phyloP scores from a whole-genome alignment of 2,888 invertebrate species.

The Latrodectus hesperus region DNA sequence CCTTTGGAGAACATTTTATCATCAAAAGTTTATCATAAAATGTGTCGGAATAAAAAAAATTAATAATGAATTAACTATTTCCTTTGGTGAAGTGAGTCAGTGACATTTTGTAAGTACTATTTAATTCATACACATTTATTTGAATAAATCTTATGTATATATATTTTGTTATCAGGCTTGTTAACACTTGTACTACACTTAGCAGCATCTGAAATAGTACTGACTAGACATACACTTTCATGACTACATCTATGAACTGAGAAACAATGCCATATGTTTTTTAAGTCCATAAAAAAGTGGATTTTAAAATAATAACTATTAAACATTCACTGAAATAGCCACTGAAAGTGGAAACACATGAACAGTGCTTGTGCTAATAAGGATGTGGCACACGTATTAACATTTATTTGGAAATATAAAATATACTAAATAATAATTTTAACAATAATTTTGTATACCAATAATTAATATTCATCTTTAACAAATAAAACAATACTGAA shows the following conservation, averaged over 20 bases:
- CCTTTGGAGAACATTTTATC: not conserved
- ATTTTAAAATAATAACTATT: conserved; percentile 11
- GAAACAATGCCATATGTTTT: conserved; percentile 11
- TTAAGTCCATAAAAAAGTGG: not conserved
- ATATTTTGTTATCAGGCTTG: conserved; percentile 14
- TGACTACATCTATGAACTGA: conserved; percentile 39
- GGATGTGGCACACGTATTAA: not conserved
- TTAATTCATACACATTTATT: not conserved
- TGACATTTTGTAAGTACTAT: not conserved
- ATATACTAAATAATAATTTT: not conserved
- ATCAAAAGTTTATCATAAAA: not conserved
- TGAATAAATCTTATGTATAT: not conserved
- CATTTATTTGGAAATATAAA: not conserved
- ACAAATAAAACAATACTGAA: not conserved
- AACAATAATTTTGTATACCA: not conserved
- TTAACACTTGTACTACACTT: conserved; percentile 33
- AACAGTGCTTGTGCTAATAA: not conserved
- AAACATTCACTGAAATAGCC: not conserved
- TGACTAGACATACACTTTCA: conserved; percentile 52
- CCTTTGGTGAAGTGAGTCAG: conserved; percentile 6
- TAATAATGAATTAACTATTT: not conserved
- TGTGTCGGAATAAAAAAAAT: not conserved
- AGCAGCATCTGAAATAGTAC: conserved; percentile 46
- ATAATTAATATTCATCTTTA: not conserved
- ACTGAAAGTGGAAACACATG: not conserved